A percentile compares a stretch with the other conserved stretches of the same genome.
These are phyloP conservation scores for Ceriagrion tenellum DNA, from an alignment of 2,888 invertebrate species.

Conservation along the genomic window DNA sequence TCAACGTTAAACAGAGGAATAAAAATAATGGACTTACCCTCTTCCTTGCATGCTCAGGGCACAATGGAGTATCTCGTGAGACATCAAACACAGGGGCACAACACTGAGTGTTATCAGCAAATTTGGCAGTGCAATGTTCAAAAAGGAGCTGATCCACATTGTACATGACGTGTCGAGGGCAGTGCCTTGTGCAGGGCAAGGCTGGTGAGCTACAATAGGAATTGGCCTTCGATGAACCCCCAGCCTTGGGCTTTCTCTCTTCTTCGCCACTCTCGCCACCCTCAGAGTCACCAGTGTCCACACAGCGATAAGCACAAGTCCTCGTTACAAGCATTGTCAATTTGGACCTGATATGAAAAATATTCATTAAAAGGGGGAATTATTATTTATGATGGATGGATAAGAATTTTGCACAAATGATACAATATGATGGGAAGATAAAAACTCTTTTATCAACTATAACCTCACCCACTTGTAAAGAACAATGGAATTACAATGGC, in stretches of 20 bases:
- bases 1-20: no score
- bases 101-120: slow-evolving; percentile 88
- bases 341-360: slow-evolving; percentile 71
- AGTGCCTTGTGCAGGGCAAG: slow-evolving; percentile 89
- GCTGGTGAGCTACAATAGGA: slow-evolving; percentile 78
- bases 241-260: slow-evolving; percentile 12
- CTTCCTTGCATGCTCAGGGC: slow-evolving; percentile 91
- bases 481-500: no score
- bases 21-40: slow-evolving; percentile 79
- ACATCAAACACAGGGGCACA: slow-evolving; percentile 89
- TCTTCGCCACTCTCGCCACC: slow-evolving; percentile 56
- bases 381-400: no score
- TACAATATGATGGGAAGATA: no score
- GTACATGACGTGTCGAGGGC: slow-evolving; percentile 90
- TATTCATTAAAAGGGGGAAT: no score
- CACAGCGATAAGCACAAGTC: slow-evolving; percentile 73
- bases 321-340: slow-evolving; percentile 73
- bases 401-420: no score
- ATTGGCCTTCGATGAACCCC: background rate
- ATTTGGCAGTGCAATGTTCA: slow-evolving; percentile 89
- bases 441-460: no score
- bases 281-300: slow-evolving; percentile 69
- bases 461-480: no score
- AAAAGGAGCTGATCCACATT: slow-evolving; percentile 91
- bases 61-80: slow-evolving; percentile 89